Conservation (phyloP, 2,113 vertebrate genomes). For the Orcinus orca region DNA sequence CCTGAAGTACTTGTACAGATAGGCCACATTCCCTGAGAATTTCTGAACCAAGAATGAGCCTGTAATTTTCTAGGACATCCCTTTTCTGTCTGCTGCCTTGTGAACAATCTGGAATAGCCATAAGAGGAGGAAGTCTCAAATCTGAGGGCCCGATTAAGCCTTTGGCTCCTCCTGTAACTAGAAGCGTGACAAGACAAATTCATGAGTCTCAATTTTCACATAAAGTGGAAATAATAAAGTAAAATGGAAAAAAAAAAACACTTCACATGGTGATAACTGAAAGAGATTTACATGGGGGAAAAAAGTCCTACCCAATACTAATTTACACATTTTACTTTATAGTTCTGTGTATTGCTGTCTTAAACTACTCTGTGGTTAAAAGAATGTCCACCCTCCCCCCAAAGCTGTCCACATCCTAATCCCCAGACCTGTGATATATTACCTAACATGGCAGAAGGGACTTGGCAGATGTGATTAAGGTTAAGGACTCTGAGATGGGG, state of each 20-base stretch:
- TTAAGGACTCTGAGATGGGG: not conserved
- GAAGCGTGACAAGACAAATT: not conserved
- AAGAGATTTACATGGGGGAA: not conserved
- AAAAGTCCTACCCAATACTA: not conserved
- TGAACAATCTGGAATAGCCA: not conserved
- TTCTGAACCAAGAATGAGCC: not conserved
- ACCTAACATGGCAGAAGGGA: not conserved
- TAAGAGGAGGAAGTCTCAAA: not conserved
- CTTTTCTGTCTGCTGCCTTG: not conserved
- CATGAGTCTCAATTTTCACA: not conserved
- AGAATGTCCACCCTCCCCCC: rapidly evolving
- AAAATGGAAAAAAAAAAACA: not conserved
- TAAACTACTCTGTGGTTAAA: not conserved
- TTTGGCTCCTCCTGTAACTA: not conserved
- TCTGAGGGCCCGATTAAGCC: not conserved
- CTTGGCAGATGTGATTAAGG: not conserved
- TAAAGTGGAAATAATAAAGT: not conserved
- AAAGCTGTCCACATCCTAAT: not conserved
- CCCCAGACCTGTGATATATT: not conserved
- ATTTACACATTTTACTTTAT: not conserved
- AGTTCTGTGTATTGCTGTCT: not conserved
- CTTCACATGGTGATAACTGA: not conserved
- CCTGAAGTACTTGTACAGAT: not conserved
- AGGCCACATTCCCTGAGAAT: not conserved
- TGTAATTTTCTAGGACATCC: not conserved